Evolutionary conservation across 2,113 vertebrate genomes (phyloP).

Genomic region (Calidris pugnax): DNA sequence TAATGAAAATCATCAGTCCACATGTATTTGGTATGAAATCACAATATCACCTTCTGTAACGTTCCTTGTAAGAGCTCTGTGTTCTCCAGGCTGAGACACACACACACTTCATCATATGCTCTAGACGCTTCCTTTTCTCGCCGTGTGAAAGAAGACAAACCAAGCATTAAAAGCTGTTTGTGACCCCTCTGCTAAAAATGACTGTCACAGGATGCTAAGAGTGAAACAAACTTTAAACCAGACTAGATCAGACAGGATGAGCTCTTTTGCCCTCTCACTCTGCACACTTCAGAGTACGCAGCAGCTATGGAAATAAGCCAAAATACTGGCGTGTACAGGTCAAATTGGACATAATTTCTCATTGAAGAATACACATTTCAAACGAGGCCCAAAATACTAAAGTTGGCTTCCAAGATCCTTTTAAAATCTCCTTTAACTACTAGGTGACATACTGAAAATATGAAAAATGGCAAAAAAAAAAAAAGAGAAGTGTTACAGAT

Average conservation of each 20-base stretch:
- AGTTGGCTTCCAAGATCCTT: background rate
- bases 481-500: background rate
- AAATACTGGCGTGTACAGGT: background rate
- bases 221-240: background rate
- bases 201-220: slow-evolving; percentile 1
- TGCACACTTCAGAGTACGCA: background rate
- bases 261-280: background rate
- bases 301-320: background rate
- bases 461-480: background rate
- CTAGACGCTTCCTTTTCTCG: background rate
- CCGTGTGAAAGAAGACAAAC: background rate
- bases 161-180: background rate
- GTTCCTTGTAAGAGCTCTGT: background rate
- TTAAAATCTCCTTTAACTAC: background rate
- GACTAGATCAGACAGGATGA: slow-evolving; percentile 32
- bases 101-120: background rate
- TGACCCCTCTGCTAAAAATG: slow-evolving; percentile 7
- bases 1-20: background rate
- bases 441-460: background rate
- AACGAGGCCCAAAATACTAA: background rate
- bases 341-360: background rate
- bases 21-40: background rate
- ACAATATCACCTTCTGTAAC: background rate
- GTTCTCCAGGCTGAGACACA: background rate
- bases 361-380: background rate